Evolutionary conservation across 1,140 invertebrate genomes (phyloP).

Genomic region (Hyphantria cunea): DNA sequence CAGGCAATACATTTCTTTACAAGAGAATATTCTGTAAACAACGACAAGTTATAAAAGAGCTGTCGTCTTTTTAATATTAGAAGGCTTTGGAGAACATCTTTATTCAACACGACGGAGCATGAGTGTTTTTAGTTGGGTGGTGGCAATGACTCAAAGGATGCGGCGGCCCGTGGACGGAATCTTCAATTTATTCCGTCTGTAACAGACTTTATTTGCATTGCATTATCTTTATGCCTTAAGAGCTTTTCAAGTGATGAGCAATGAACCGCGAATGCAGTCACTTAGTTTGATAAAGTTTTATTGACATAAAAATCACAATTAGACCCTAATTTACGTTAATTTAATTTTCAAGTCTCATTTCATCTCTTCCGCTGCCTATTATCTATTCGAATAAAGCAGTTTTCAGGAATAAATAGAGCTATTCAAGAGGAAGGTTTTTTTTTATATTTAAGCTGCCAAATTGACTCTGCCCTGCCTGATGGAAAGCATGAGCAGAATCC

Average conservation of each 20-base stretch:
- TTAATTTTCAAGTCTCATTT: too few relatives aligned
- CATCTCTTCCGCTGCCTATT: too few relatives aligned
- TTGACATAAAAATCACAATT: too few relatives aligned
- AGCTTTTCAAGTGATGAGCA: conserved; percentile 8
- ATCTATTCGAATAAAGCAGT: too few relatives aligned
- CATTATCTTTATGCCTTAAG: conserved; percentile 20
- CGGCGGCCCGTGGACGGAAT: conserved; percentile 24
- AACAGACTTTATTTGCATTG: conserved; percentile 17
- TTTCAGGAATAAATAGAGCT: too few relatives aligned
- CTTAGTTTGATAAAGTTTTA: not conserved
- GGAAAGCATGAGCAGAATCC: too few relatives aligned
- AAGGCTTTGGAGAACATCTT: conserved; percentile 16
- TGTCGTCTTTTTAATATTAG: not conserved
- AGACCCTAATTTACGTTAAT: too few relatives aligned
- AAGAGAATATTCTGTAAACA: not conserved
- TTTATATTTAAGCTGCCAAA: too few relatives aligned
- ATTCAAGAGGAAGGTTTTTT: too few relatives aligned
- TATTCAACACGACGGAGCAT: conserved; percentile 19
- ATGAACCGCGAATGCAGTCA: conserved; percentile 1
- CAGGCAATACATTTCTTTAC: not conserved
- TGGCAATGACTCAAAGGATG: conserved; percentile 31
- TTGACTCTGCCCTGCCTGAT: too few relatives aligned
- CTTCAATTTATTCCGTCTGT: conserved; percentile 23
- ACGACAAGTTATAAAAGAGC: not conserved
- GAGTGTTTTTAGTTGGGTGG: conserved; percentile 24